Conservation (phyloP, 2,888 invertebrate genomes). For the Machimus rusticus region DNA sequence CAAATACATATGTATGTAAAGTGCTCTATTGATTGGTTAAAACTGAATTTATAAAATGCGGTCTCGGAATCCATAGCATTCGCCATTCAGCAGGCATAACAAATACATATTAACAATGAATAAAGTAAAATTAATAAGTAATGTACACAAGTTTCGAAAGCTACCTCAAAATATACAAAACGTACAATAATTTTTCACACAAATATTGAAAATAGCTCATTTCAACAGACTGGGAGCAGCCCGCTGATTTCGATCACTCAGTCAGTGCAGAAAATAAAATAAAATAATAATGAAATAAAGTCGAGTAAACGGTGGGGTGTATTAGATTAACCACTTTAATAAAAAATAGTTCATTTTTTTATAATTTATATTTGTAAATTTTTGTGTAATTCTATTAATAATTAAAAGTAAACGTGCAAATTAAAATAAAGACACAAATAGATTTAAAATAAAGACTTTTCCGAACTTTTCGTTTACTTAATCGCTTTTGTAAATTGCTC, state of each 20-base stretch:
- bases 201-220: neutral
- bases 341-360: conserved; percentile 7
- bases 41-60: neutral
- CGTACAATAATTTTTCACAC: neutral
- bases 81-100: neutral
- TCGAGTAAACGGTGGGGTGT: neutral
- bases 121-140: neutral
- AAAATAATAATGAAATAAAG: neutral
- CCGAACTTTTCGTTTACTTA: neutral
- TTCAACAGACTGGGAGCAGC: neutral
- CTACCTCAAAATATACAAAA: conserved; percentile 5
- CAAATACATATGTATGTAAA: neutral
- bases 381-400: neutral
- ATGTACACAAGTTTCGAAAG: neutral
- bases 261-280: neutral
- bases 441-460: conserved; percentile 4
- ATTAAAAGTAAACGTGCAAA: conserved; percentile 32
- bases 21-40: neutral
- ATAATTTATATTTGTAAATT: conserved; percentile 2
- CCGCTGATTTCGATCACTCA: neutral
- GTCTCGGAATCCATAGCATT: neutral
- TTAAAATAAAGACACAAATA: conserved; percentile 8
- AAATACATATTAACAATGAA: neutral
- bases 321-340: neutral
- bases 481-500: neutral